Evolutionary conservation across 1,140 invertebrate species (phyloP).

Genomic region (Eubasilissa regina): DNA sequence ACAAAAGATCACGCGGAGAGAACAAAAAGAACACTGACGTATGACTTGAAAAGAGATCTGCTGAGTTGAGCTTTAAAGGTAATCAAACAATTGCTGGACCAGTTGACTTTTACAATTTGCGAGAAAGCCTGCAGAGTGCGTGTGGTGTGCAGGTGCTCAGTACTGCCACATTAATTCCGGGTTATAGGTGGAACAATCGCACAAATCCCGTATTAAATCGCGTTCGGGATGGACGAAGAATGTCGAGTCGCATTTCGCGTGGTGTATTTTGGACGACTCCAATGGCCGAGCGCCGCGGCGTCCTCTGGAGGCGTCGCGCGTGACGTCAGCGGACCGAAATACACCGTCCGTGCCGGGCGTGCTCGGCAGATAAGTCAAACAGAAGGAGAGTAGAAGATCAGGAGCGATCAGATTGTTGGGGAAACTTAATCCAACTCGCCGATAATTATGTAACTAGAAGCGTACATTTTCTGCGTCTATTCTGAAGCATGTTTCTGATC

Average conservation of each 20-base stretch:
- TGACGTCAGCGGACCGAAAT: slow-evolving; percentile 27
- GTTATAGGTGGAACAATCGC: neutral
- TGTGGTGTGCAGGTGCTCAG: neutral
- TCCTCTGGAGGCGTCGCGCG: slow-evolving; percentile 29
- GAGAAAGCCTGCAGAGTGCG: neutral
- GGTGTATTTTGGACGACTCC: slow-evolving; percentile 37
- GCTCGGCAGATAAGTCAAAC: slow-evolving; percentile 14
- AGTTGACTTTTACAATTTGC: slow-evolving; percentile 1
- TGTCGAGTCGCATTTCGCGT: slow-evolving; percentile 37
- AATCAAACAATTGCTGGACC: neutral
- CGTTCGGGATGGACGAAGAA: slow-evolving; percentile 2
- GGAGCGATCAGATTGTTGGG: slow-evolving; percentile 7
- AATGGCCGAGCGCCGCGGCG: slow-evolving; percentile 13
- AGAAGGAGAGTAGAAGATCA: neutral
- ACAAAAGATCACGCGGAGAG: neutral
- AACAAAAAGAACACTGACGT: slow-evolving; percentile 22
- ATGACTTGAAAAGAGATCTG: neutral
- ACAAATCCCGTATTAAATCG: slow-evolving; percentile 4
- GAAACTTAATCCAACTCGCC: slow-evolving; percentile 3
- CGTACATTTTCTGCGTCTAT: neutral
- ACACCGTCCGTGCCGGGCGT: slow-evolving; percentile 1
- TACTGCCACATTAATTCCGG: neutral
- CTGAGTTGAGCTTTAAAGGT: neutral
- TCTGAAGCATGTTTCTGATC: no score
- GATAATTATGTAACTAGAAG: slow-evolving; percentile 23